These are phyloP conservation scores for Lomographa bimaculata DNA, from an alignment of 2,888 invertebrate genomes.

Conservation along the genomic window DNA sequence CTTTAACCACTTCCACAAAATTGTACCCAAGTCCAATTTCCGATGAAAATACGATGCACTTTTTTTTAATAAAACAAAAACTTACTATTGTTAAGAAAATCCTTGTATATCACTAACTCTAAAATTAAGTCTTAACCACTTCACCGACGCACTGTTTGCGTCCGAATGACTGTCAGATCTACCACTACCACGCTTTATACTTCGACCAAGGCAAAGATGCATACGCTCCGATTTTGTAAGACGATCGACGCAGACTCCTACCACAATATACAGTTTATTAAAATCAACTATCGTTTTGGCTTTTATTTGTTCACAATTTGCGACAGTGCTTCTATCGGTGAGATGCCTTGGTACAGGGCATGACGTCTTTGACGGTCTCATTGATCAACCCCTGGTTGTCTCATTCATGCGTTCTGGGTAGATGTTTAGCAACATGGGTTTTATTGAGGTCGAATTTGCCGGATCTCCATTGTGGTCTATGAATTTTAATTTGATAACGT, in stretches of 20 bases:
- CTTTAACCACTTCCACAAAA: constrained; percentile 21
- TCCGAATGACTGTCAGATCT: constrained; percentile 74
- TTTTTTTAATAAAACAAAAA: constrained; percentile 35
- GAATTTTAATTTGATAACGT: constrained; percentile 25
- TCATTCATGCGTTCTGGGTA: constrained; percentile 69
- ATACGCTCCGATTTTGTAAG: constrained; percentile 78
- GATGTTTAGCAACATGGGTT: constrained; percentile 69
- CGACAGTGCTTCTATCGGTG: constrained; percentile 27
- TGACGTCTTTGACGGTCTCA: constrained; percentile 65
- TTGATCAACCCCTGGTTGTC: constrained; percentile 75
- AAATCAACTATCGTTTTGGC: constrained; percentile 30
- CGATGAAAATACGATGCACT: constrained; percentile 27
- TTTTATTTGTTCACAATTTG: constrained; percentile 25
- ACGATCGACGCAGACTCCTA: constrained; percentile 66
- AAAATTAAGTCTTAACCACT: constrained; percentile 60
- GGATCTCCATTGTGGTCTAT: constrained; percentile 54
- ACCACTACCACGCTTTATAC: constrained; percentile 77
- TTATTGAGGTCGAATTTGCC: constrained; percentile 64
- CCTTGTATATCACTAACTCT: constrained; percentile 59
- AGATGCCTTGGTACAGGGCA: constrained; percentile 54
- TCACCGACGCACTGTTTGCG: constrained; percentile 73
- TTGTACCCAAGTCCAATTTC: constrained; percentile 8
- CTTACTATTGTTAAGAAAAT: constrained; percentile 64
- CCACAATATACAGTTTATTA: constrained; percentile 47
- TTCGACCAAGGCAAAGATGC: constrained; percentile 77